A percentile compares a stretch with the other conserved stretches of the same genome.
Evolutionary conservation across 2,888 invertebrate genomes (phyloP).

Genomic region (Imbricaverruca yamaguchii): DNA sequence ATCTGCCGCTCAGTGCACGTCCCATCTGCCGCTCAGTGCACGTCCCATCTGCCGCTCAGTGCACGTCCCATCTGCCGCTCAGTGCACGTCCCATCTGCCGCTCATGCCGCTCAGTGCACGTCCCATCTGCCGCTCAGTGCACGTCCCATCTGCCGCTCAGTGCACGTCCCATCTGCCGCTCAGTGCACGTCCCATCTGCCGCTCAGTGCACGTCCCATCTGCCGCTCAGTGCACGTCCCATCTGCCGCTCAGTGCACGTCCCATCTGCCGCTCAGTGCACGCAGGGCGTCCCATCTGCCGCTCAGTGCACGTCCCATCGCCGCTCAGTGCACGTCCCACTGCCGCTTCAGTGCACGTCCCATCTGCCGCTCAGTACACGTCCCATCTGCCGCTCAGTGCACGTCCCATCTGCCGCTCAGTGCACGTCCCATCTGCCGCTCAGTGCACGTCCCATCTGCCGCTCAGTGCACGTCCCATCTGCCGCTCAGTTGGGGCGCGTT

Average conservation of each 20-base stretch:
- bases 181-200: neutral
- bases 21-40: neutral
- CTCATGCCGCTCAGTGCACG: no score
- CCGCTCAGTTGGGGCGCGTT: neutral
- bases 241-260: neutral
- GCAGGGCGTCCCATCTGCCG: neutral
- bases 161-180: neutral
- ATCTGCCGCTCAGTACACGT: neutral
- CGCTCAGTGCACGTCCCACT: no score
- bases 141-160: neutral
- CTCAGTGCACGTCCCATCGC: neutral
- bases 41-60: neutral
- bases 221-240: neutral
- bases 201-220: neutral
- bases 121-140: neutral
- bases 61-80: neutral
- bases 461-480: neutral
- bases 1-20: neutral
- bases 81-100: neutral
- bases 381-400: neutral
- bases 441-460: neutral
- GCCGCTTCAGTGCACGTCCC: no score
- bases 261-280: neutral
- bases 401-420: neutral
- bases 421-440: neutral